A percentile compares a stretch with the other conserved stretches of the same genome.
Evolutionary conservation across 2,113 vertebrate species (phyloP).

Genomic region (Ammodytes marinus): DNA sequence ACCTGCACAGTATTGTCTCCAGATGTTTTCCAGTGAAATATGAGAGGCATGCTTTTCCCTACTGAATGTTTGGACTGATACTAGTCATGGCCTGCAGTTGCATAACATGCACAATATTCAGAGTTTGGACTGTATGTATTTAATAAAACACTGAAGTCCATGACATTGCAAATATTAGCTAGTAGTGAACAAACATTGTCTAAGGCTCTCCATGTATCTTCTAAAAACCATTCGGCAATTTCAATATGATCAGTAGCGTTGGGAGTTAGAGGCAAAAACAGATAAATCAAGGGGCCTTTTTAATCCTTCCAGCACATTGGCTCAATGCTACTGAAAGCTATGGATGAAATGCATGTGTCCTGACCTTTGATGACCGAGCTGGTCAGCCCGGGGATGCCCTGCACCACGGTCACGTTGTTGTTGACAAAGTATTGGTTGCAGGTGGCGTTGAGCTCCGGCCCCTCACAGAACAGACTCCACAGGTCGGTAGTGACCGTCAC

Average conservation of each 20-base stretch:
- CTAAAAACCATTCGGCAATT: background rate
- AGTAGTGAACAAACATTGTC: background rate
- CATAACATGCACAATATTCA: constrained; percentile 23
- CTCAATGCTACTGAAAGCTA: background rate
- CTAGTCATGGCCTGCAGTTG: constrained; percentile 37
- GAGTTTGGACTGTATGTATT: background rate
- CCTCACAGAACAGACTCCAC: constrained; percentile 90
- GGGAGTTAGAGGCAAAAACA: background rate
- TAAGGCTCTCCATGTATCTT: background rate
- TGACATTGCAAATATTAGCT: background rate
- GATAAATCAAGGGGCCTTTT: background rate
- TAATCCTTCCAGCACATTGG: background rate
- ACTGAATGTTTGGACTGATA: constrained; percentile 1
- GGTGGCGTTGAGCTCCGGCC: constrained; percentile 79
- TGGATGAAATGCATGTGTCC: constrained; percentile 3
- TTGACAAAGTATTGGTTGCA: constrained; percentile 90
- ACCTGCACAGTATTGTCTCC: background rate
- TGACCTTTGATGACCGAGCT: constrained; percentile 87
- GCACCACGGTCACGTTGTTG: constrained; percentile 91
- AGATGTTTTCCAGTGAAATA: constrained; percentile 13
- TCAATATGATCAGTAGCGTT: background rate
- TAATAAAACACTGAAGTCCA: background rate
- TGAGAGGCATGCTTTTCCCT: constrained; percentile 32
- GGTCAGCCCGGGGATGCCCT: constrained; percentile 93
- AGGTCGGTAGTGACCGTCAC: constrained; percentile 84